Base-by-base conservation (phyloP, 2,888 invertebrate genomes). In the Noctua comes region DNA sequence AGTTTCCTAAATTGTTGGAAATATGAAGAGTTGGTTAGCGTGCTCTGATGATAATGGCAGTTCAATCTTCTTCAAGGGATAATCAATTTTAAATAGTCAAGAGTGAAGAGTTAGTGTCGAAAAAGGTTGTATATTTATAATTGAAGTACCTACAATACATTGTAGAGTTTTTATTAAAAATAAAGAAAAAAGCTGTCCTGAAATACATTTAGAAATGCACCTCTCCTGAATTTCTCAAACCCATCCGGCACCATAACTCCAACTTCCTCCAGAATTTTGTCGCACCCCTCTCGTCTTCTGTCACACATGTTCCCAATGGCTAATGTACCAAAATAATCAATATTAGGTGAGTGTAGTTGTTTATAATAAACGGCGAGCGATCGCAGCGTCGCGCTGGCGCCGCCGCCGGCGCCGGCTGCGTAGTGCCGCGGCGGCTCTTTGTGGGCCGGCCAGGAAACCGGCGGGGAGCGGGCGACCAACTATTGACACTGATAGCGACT, bases 301-400 rank as follows among this genome's bases (percentile, higher is more conserved):
- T 83, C 83, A 73, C 83, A 86, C 76, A 76, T 85, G 84, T 79
- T 73, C 71, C 65, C 71, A 40, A 66, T 76, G 68, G 73, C 77
- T 85, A 81, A 85, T 88, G 86, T 85, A 89, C 86, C 89, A 90
- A 91, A 91, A 91, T 90, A 91, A 91, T 91, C 90, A 90, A 90
- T 90, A 89, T 89, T 84, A 87, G 88, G 88, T 90, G 88, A 90
- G 89, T 89, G 88, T 86, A 85, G 86, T 91, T 92, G 91, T 91
- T 91, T 91, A 92, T 92, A 90, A 90, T 91, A 91, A 89, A 90
- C 85, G 86, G 88, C 84, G 81, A 86, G 87, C 83, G 88, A 86
- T 86, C 73, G 84, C 86, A 77, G 89, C 91, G 87, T 87, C 89
- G 86, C 85, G 84, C 82, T 85, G 86, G 87, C 90, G 90, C 88